phyloP scores from a whole-genome alignment of 37 sponge, comb jelly and placozoan genomes.

The Halisarca cf. caerulea region DNA sequence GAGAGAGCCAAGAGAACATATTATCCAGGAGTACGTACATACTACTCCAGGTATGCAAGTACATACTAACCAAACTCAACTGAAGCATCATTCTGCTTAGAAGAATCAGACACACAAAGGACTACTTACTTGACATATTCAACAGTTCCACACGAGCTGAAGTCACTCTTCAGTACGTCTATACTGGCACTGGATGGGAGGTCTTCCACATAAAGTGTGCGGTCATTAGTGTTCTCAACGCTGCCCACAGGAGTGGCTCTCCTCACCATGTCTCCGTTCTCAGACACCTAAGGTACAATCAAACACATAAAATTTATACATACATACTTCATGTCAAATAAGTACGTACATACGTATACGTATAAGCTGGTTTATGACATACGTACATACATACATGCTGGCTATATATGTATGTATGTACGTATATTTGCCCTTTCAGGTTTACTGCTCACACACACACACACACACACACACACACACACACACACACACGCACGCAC shows the following conservation, averaged over 20 bases:
- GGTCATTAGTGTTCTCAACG: neutral
- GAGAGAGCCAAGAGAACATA: no score
- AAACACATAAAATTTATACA: neutral
- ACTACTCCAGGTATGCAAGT: no score
- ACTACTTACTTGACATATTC: slow-evolving; percentile 1
- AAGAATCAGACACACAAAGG: no score
- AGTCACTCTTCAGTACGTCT: neutral
- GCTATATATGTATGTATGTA: no score
- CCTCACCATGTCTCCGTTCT: neutral
- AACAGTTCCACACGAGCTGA: neutral
- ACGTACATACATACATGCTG: no score
- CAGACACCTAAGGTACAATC: neutral
- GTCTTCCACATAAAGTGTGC: slow-evolving; percentile 19
- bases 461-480: neutral
- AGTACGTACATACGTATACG: no score
- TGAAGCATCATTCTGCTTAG: neutral
- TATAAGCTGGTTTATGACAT: no score
- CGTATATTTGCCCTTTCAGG: no score
- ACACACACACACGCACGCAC: neutral
- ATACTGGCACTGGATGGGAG: neutral
- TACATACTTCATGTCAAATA: neutral
- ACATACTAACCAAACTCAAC: no score
- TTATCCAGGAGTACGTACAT: no score
- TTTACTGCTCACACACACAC: no score
- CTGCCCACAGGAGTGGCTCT: neutral